These are phyloP conservation scores for Girardinus metallicus DNA, from an alignment of 2,797 vertebrate genomes.

Conservation along the genomic window DNA sequence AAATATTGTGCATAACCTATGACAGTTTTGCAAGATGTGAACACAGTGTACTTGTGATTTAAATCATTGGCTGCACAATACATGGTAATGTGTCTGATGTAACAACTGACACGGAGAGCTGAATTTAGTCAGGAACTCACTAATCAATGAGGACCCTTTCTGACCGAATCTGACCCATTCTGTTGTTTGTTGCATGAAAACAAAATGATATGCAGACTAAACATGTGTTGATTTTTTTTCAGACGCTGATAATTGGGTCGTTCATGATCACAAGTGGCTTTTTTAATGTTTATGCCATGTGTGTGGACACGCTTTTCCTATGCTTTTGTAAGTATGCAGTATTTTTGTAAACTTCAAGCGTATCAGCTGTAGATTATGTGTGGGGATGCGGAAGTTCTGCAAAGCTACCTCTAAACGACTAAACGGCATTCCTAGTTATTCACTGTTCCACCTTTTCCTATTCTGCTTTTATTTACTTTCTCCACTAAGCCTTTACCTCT, in stretches of 20 bases:
- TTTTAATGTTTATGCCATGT: constrained; percentile 97
- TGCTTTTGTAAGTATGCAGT: constrained; percentile 94
- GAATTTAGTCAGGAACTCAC: not conserved
- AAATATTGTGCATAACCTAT: not conserved
- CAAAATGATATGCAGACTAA: constrained; percentile 5
- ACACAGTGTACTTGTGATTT: not conserved
- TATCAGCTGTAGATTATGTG: constrained; percentile 9
- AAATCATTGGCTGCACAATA: not conserved
- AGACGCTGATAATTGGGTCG: constrained; percentile 93
- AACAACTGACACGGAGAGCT: not conserved
- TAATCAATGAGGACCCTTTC: not conserved
- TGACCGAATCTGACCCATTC: not conserved
- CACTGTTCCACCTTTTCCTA: constrained; percentile 35
- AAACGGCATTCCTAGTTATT: constrained; percentile 14
- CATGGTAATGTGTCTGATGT: not conserved
- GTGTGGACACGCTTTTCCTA: constrained; percentile 96
- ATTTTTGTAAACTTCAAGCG: constrained; percentile 3
- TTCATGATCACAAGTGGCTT: constrained; percentile 95
- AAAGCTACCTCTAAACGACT: constrained; percentile 1
- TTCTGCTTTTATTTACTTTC: constrained; percentile 28
- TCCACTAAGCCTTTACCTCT: constrained; percentile 56
- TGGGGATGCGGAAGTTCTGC: constrained; percentile 2
- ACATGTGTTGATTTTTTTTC: constrained; percentile 54
- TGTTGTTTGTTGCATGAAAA: not conserved
- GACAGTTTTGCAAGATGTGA: not conserved